Evolutionary conservation across 2,888 invertebrate species (phyloP), one percentile per base, ranked within the genome.

Genomic region (Polydesmus complanatus): DNA sequence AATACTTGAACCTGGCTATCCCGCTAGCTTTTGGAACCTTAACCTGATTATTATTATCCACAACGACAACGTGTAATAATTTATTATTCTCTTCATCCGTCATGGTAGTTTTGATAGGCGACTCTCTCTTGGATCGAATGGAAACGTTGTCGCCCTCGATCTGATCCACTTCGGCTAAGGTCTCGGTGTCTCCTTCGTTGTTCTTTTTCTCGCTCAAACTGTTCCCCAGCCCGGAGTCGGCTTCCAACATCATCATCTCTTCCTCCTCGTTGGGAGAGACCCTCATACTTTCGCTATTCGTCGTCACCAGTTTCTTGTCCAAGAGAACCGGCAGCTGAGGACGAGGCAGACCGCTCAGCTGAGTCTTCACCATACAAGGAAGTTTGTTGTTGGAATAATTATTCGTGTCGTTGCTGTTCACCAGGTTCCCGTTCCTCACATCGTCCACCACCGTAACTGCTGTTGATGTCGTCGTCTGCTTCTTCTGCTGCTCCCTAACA

Each of bases 181-280:
- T 63, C 25, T 63, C 63, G 21, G 58, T 59, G 27, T 63, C 63
- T 8, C 59, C 63, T 3, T 63, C 63, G 11, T 18, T 48, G n/a
- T n/a, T n/a, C 21, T 49, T 50, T 22, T 58, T 57, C 3, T 56
- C 58, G 21, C 54, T 60, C 3, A 58, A 49, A 27, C 63, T 63
- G 19, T 49, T 62, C 3, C 63, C 63, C 3, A 63, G 21, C 2
- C 63, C 63, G 1, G 63, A 63, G 51, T 63, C 63, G 19, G 51
- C 63, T 21, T 60, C 59, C 22, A 52, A 56, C 3, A 37, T 3
- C 1, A 27, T 19, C 0, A 25, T 26, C 19, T 52, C 54, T n/a
- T 63, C 63, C 3, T 60, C 54, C 11, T 25, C 52, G 18, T 63
- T 61, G n/a, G 63, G 23, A 26, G 63, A 63, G 21, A 59, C 54